These are phyloP conservation scores for Dicyrtomina minuta DNA, from an alignment of 2,888 invertebrate genomes.

Conservation along the genomic window DNA sequence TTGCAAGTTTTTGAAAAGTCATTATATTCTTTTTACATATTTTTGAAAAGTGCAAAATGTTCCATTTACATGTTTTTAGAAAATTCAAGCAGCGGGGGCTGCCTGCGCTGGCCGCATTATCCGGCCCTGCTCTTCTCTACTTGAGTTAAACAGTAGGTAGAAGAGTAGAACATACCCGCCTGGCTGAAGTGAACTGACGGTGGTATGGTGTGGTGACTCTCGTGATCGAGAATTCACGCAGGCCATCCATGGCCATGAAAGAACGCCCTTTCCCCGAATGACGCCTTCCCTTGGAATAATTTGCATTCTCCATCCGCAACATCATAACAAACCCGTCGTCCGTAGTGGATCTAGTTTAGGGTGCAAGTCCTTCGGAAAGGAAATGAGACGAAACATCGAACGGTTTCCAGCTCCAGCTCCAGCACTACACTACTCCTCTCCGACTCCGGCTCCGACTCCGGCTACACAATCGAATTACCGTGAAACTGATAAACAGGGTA, in stretches of 20 bases:
- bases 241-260: neutral
- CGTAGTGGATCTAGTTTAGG: neutral
- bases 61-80: too few relatives aligned
- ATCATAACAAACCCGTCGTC: slow-evolving; percentile 13
- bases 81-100: too few relatives aligned
- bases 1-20: too few relatives aligned
- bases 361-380: too few relatives aligned
- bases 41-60: too few relatives aligned
- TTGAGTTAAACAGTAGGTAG: neutral
- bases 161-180: neutral
- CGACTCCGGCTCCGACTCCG: neutral
- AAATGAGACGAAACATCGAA: slow-evolving; percentile 6
- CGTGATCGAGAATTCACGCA: neutral
- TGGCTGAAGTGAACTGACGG: neutral
- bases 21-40: too few relatives aligned
- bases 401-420: neutral
- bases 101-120: too few relatives aligned
- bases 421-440: too few relatives aligned
- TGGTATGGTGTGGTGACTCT: neutral
- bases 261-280: slow-evolving; percentile 22
- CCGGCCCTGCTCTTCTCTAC: neutral
- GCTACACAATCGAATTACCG: neutral
- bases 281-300: slow-evolving; percentile 28
- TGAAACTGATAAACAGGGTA: too few relatives aligned
- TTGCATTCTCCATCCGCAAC: slow-evolving; percentile 30